These are phyloP conservation scores for Phrynosoma blainvillii DNA, from an alignment of 2,113 vertebrate genomes.

Conservation along the genomic window DNA sequence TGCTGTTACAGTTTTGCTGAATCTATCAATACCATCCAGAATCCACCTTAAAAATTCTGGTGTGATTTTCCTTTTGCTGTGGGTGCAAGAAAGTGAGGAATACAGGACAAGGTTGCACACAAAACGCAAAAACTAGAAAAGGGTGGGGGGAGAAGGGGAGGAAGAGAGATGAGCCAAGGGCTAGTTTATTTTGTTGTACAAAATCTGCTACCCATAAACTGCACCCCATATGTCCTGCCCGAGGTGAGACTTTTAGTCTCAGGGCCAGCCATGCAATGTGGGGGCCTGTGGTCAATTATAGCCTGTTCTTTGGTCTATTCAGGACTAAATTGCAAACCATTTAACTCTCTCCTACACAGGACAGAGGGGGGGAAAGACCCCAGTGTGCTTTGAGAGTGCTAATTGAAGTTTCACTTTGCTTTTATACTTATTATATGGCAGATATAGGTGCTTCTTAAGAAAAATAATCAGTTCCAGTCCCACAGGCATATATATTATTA, in stretches of 20 bases:
- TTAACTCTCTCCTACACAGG: background rate
- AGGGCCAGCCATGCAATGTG: background rate
- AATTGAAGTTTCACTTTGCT: background rate
- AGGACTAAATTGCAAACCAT: background rate
- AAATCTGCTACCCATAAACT: background rate
- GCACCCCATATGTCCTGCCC: background rate
- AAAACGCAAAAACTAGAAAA: background rate
- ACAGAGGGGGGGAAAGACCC: background rate
- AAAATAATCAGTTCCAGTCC: background rate
- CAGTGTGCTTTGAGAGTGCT: background rate
- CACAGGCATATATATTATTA: background rate
- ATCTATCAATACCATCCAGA: background rate
- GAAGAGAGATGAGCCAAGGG: background rate
- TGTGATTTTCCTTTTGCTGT: background rate
- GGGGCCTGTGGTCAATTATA: background rate
- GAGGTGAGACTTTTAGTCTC: background rate
- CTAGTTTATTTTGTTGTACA: background rate
- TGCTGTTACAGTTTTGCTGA: background rate
- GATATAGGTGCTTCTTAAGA: background rate
- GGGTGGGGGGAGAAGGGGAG: too few species aligned
- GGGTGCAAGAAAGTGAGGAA: background rate
- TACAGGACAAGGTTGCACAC: background rate
- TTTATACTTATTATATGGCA: constrained; percentile 3
- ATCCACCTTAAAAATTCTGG: background rate
- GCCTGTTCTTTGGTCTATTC: background rate